phyloP scores from a whole-genome alignment of 2,888 invertebrate genomes.

The Timema podura region DNA sequence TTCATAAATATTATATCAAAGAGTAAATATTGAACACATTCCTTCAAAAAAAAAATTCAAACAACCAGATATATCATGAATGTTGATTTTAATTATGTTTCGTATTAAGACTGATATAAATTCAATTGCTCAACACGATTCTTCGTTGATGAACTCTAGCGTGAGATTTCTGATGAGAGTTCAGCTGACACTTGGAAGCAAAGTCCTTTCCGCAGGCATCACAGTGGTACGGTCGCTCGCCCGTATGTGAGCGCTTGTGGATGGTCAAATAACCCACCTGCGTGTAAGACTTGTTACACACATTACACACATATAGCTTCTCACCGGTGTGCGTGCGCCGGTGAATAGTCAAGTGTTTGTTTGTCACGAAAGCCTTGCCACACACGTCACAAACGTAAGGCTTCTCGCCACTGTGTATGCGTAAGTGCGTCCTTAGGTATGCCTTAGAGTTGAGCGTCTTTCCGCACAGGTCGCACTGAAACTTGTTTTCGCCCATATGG shows the following conservation, averaged over 20 bases:
- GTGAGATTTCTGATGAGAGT: not conserved
- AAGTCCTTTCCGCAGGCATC: conserved; percentile 2
- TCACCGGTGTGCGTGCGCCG: conserved; percentile 15
- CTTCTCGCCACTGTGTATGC: conserved; percentile 18
- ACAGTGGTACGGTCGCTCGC: conserved; percentile 5
- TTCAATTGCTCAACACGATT: too few species aligned
- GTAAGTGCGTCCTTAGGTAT: conserved; percentile 11
- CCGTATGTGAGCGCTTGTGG: conserved; percentile 10
- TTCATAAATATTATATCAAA: too few species aligned
- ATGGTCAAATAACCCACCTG: conserved; percentile 11
- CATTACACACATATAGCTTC: conserved; percentile 14
- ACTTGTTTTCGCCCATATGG: conserved; percentile 38
- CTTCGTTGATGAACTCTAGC: too few species aligned
- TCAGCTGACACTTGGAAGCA: not conserved
- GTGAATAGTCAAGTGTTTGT: conserved; percentile 9
- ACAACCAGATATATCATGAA: too few species aligned
- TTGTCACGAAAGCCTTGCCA: conserved; percentile 13
- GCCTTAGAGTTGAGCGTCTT: not conserved
- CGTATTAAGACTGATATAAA: too few species aligned
- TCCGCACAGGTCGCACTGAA: conserved; percentile 8
- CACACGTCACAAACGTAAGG: conserved; percentile 18
- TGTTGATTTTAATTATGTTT: too few species aligned
- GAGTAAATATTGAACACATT: too few species aligned
- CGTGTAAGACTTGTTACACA: conserved; percentile 18
- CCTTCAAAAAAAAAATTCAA: too few species aligned